Evolutionary conservation across 2,113 vertebrate genomes (phyloP).

Genomic region (Hyla sarda): DNA sequence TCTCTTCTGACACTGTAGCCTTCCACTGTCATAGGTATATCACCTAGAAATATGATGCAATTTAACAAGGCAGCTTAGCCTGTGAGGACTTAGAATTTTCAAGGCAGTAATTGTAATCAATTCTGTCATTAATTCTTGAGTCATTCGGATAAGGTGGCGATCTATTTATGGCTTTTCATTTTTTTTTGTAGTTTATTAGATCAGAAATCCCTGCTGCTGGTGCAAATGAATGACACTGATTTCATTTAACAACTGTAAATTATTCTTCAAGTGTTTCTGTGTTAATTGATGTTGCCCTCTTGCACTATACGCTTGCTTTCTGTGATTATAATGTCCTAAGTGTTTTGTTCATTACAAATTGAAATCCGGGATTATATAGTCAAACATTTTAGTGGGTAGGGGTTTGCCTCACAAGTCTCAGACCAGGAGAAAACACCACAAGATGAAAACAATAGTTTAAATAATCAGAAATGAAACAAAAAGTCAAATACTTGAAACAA

Average conservation of each 20-base stretch:
- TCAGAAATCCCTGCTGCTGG: slow-evolving; percentile 30
- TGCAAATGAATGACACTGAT: slow-evolving; percentile 26
- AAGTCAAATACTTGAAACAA: not conserved
- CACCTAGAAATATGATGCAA: slow-evolving; percentile 25
- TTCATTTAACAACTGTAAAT: slow-evolving; percentile 36
- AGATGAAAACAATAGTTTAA: not conserved
- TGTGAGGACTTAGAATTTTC: slow-evolving; percentile 34
- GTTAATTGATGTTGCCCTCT: slow-evolving; percentile 23
- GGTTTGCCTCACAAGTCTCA: not conserved
- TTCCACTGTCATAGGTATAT: slow-evolving; percentile 24
- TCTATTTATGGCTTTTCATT: slow-evolving; percentile 20
- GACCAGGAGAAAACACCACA: not conserved
- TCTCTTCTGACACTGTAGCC: not conserved
- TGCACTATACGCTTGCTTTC: slow-evolving; percentile 22
- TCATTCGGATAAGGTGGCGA: slow-evolving; percentile 36
- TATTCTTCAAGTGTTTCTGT: slow-evolving; percentile 13
- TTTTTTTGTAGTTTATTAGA: slow-evolving; percentile 42
- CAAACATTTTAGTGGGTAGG: not conserved
- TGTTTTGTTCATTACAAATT: slow-evolving; percentile 31
- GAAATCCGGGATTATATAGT: not conserved
- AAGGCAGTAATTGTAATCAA: slow-evolving; percentile 45
- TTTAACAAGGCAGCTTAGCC: slow-evolving; percentile 4
- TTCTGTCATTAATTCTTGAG: slow-evolving; percentile 45
- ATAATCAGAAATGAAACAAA: not conserved
- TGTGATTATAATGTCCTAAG: slow-evolving; percentile 18